Evolutionary conservation across 1,140 invertebrate genomes (phyloP).

Genomic region (Plectus sambesii): DNA sequence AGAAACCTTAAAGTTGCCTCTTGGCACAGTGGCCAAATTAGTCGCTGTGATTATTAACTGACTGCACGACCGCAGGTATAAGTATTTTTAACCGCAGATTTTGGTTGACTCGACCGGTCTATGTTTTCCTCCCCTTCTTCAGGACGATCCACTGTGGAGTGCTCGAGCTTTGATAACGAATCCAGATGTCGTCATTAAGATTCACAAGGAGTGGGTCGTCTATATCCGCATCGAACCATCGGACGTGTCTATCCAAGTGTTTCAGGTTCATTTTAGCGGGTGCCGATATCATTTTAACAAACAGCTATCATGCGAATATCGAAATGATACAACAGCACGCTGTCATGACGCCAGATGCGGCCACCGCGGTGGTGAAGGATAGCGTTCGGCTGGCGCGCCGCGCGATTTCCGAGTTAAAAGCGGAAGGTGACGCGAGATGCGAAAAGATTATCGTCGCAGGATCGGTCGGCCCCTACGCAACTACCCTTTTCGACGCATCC

Average conservation of each 20-base stretch:
- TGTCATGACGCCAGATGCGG: slow-evolving; percentile 54
- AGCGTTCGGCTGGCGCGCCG: slow-evolving; percentile 61
- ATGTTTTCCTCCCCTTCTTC: too few relatives aligned
- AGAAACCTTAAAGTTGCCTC: too few relatives aligned
- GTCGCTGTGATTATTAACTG: too few relatives aligned
- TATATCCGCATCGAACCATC: background rate
- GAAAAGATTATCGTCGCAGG: slow-evolving; percentile 49
- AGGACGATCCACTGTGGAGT: slow-evolving; percentile 14
- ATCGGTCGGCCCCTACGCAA: slow-evolving; percentile 79
- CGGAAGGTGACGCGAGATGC: slow-evolving; percentile 47
- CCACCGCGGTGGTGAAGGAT: slow-evolving; percentile 58
- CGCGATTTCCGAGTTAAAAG: too few relatives aligned
- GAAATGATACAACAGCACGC: slow-evolving; percentile 63
- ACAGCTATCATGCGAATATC: slow-evolving; percentile 75
- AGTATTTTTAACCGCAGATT: too few relatives aligned
- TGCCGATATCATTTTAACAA: slow-evolving; percentile 68
- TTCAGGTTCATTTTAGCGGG: slow-evolving; percentile 56
- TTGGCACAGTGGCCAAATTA: too few relatives aligned
- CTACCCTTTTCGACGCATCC: slow-evolving; percentile 69
- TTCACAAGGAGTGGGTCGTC: slow-evolving; percentile 14
- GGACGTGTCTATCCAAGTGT: background rate
- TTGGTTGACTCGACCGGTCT: too few relatives aligned
- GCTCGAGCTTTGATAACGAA: slow-evolving; percentile 3
- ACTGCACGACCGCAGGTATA: too few relatives aligned
- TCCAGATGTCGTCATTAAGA: slow-evolving; percentile 9